These are phyloP conservation scores for Allacma fusca DNA, from an alignment of 2,888 invertebrate genomes.

Conservation along the genomic window DNA sequence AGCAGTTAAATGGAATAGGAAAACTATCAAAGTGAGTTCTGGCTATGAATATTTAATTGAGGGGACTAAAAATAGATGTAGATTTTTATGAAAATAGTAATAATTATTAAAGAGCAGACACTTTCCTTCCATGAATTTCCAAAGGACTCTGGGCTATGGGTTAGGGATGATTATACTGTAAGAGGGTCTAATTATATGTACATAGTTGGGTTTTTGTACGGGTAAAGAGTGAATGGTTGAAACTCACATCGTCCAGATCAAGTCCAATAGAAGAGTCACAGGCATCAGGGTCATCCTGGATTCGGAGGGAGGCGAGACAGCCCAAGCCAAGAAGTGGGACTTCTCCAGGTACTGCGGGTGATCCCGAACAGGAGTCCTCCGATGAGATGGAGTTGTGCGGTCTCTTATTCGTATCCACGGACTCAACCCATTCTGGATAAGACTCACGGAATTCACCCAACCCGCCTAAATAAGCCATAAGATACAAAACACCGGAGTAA, in stretches of 20 bases:
- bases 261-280: conserved; percentile 69
- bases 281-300: conserved; percentile 67
- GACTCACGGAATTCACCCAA: conserved; percentile 82
- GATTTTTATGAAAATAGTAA: not conserved
- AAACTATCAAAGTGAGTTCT: too few relatives aligned
- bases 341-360: conserved; percentile 59
- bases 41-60: conserved; percentile 12
- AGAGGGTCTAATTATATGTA: too few relatives aligned
- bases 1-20: too few relatives aligned
- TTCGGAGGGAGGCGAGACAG: conserved; percentile 66
- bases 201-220: too few relatives aligned
- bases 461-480: conserved; percentile 72
- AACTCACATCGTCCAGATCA: conserved; percentile 64
- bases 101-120: too few relatives aligned
- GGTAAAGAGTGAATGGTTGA: too few relatives aligned
- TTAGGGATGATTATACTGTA: too few relatives aligned
- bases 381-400: conserved; percentile 63
- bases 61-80: not conserved
- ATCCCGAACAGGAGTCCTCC: conserved; percentile 67
- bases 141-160: too few relatives aligned
- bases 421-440: conserved; percentile 70
- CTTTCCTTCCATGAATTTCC: too few relatives aligned
- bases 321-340: conserved; percentile 59
- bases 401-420: conserved; percentile 67
- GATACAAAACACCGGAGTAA: not conserved